Evolutionary conservation across 2,888 invertebrate genomes (phyloP).

Genomic region (Eupithecia pulchellata): DNA sequence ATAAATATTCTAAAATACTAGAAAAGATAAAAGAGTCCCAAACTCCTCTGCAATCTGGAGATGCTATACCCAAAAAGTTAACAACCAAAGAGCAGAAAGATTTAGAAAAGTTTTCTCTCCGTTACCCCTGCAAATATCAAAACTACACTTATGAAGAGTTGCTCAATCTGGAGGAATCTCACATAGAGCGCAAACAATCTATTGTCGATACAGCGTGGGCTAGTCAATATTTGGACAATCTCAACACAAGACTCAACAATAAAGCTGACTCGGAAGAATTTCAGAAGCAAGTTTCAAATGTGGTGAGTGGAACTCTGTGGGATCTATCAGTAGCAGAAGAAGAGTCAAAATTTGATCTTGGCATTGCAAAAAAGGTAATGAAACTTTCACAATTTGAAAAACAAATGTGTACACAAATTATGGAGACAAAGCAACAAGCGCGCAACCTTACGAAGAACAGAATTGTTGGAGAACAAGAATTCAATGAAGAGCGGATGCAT

Average conservation of each 20-base stretch:
- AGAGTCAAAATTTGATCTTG: slow-evolving; percentile 78
- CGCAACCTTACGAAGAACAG: slow-evolving; percentile 84
- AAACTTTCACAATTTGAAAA: slow-evolving; percentile 88
- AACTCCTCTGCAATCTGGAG: slow-evolving; percentile 50
- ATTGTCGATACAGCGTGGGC: slow-evolving; percentile 73
- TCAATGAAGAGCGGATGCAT: slow-evolving; percentile 77
- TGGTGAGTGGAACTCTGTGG: slow-evolving; percentile 82
- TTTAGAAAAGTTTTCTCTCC: slow-evolving; percentile 68
- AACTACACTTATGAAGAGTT: slow-evolving; percentile 76
- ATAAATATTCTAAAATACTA: slow-evolving; percentile 72
- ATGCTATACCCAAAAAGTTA: slow-evolving; percentile 46
- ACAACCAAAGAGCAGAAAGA: slow-evolving; percentile 60
- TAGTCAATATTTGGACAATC: slow-evolving; percentile 77
- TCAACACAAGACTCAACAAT: slow-evolving; percentile 74
- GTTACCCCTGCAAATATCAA: slow-evolving; percentile 68
- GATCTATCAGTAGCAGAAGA: slow-evolving; percentile 80
- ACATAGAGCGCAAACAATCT: slow-evolving; percentile 58
- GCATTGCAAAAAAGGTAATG: slow-evolving; percentile 84
- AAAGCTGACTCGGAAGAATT: slow-evolving; percentile 74
- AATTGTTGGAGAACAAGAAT: slow-evolving; percentile 78
- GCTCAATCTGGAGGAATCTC: slow-evolving; percentile 64
- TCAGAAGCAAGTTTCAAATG: slow-evolving; percentile 79
- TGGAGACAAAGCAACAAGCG: slow-evolving; percentile 86
- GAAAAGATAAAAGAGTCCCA: slow-evolving; percentile 65
- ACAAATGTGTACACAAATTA: slow-evolving; percentile 87